These are phyloP conservation scores for Aurelia sp. DNA, from an alignment of 30 jellyfish, hydroid and myxozoan species.

Conservation along the genomic window DNA sequence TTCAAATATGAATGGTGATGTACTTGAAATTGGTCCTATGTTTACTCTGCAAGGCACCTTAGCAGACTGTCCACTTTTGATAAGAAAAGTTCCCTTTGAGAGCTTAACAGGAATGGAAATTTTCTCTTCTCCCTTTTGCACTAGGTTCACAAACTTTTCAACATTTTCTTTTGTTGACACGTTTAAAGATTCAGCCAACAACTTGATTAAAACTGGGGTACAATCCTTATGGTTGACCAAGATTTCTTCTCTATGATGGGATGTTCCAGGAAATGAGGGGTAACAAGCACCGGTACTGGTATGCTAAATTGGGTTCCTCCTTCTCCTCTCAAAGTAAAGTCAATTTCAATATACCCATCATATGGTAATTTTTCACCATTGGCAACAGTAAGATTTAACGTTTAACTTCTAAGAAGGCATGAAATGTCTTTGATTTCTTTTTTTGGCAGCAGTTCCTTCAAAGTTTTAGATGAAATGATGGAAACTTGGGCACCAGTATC, in stretches of 20 bases:
- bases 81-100: constrained; percentile 1
- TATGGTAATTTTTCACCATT: constrained; percentile 47
- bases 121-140: neutral
- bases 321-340: constrained; percentile 3
- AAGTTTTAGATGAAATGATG: too few relatives aligned
- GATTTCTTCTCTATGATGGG: constrained; percentile 45
- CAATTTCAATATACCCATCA: constrained; percentile 22
- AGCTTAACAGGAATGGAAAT: neutral
- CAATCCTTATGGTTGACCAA: neutral
- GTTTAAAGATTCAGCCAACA: neutral
- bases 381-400: constrained; percentile 27
- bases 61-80: neutral
- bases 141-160: neutral
- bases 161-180: constrained; percentile 2
- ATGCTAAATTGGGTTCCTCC: neutral
- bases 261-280: neutral
- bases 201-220: neutral
- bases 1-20: constrained; percentile 10
- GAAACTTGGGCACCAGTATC: too few relatives aligned
- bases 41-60: constrained; percentile 14
- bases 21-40: constrained; percentile 1
- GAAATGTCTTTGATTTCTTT: neutral
- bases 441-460: neutral
- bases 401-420: neutral
- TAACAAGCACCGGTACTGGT: constrained; percentile 33